These are phyloP conservation scores for Leptinotarsa rubiginosa DNA, from an alignment of 2,888 invertebrate species.

Conservation along the genomic window DNA sequence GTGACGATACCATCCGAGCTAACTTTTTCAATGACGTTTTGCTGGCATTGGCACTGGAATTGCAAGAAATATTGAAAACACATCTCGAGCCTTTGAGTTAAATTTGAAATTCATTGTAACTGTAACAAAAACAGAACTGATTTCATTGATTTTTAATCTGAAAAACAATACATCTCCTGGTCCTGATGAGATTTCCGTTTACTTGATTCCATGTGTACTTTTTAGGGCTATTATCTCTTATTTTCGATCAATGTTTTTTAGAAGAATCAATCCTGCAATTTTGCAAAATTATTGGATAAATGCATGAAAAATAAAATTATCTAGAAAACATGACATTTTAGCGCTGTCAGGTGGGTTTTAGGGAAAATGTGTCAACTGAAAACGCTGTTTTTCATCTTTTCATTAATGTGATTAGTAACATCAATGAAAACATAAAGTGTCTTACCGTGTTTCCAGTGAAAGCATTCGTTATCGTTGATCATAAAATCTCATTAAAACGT, in stretches of 20 bases:
- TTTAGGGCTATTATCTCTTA: neutral
- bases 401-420: too few relatives aligned
- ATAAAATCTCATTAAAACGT: too few relatives aligned
- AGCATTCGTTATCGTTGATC: too few relatives aligned
- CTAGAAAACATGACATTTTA: neutral
- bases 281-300: neutral
- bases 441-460: too few relatives aligned
- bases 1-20: neutral
- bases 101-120: neutral
- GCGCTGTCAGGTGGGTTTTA: neutral
- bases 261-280: neutral
- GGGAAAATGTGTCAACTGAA: neutral
- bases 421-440: too few relatives aligned
- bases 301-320: neutral
- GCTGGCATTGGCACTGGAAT: neutral
- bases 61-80: neutral
- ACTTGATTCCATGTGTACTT: neutral
- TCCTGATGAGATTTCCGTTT: neutral
- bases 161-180: neutral
- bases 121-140: neutral
- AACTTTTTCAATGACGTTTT: neutral
- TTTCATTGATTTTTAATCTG: neutral
- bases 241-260: neutral
- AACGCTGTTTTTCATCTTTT: neutral
- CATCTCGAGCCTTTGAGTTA: neutral